Base-by-base conservation (phyloP, 2,797 vertebrate genomes). In the Hephaestus fuliginosus region DNA sequence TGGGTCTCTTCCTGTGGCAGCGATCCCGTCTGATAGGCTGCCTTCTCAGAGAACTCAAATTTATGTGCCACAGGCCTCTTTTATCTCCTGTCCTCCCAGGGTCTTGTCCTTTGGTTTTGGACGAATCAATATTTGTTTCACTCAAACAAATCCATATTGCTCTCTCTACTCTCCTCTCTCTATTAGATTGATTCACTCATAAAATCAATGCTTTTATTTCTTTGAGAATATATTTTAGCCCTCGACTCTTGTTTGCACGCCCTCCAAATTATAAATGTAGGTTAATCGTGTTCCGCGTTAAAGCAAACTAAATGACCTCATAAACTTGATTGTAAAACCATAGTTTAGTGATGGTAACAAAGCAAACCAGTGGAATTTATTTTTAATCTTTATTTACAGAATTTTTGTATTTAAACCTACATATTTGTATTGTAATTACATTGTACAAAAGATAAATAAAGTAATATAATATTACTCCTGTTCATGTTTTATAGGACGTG, bases 361-460 rank as follows among this genome's bases (percentile, higher is more conserved):
- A 92, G 86, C 87, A 89, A 95, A 94, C 93, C 94, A 93, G 93
- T 94, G 94, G 92, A 95, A 93, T 96, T 96, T 96, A 95, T 96
- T 96, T 96, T 96, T 96, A 95, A 96, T 95, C 95, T 96, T 96
- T 95, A 96, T 96, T 96, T 96, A 95, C 96, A 95, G 94, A 96
- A 91, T 94, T 96, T 94, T 96, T 96, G 95, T 96, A 96, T 96
- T 96, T 95, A 96, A 96, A 96, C 95, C 95, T 95, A 94, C 96
- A 96, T 96, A 96, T 96, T 96, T 96, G 95, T 96, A 96, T 96
- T 96, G 94, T 96, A 96, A 96, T 96, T 96, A 96, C 95, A 95
- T 93, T 96, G 95, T 96, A 96, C 92, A 96, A 96, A 96, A 95
- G 96, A 96, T 96, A 95, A 96, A 96, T 96, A 95, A 94, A 95